Conservation (phyloP, 2,888 invertebrate genomes). For the Molanna angustata region DNA sequence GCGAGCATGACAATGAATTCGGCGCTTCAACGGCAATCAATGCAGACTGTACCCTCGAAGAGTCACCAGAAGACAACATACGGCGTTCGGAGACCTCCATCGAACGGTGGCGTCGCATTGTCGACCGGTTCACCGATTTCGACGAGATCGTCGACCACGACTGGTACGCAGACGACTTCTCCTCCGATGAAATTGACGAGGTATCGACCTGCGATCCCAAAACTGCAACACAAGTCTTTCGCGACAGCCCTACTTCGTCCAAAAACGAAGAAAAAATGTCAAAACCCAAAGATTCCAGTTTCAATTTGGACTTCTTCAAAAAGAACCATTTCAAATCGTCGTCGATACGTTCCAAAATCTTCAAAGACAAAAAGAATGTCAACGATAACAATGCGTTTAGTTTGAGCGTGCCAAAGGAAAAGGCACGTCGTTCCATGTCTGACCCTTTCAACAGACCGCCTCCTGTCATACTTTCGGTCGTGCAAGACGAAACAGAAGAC, state of each 20-base stretch:
- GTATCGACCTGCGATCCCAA: neutral
- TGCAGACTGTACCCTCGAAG: neutral
- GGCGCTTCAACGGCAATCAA: slow-evolving; percentile 4
- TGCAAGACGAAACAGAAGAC: neutral
- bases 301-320: slow-evolving; percentile 21
- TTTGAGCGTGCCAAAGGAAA: slow-evolving; percentile 5
- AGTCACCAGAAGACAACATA: neutral
- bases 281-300: neutral
- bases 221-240: neutral
- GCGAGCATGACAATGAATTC: neutral
- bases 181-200: slow-evolving; percentile 6
- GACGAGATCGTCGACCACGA: neutral
- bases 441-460: slow-evolving; percentile 3
- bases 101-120: slow-evolving; percentile 14
- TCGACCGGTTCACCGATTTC: slow-evolving; percentile 12
- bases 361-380: slow-evolving; percentile 7
- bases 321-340: slow-evolving; percentile 18
- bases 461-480: neutral
- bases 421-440: slow-evolving; percentile 6
- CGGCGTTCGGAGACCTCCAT: neutral
- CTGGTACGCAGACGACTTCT: slow-evolving; percentile 1
- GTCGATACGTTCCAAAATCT: slow-evolving; percentile 22
- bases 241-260: neutral
- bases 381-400: slow-evolving; percentile 31
- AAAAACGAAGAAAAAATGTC: neutral